phyloP scores from a whole-genome alignment of 2,888 invertebrate species.

The Theodoxus fluviatilis region DNA sequence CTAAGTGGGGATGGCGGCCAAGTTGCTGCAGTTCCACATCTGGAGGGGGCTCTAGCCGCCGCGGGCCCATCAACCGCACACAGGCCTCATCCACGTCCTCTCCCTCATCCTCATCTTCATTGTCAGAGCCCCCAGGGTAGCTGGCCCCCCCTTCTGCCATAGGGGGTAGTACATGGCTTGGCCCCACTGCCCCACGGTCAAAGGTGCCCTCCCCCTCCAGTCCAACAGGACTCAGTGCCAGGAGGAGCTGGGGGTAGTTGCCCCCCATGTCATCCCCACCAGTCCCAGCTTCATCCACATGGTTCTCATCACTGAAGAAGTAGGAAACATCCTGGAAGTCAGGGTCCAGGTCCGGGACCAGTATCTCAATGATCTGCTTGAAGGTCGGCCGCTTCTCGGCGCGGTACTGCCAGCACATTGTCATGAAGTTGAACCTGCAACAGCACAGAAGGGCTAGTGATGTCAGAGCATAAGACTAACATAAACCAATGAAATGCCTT shows the following conservation, averaged over 20 bases:
- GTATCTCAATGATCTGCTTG: conserved; percentile 74
- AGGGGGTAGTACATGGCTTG: too few relatives aligned
- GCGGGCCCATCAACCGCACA: too few relatives aligned
- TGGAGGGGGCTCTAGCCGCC: too few relatives aligned
- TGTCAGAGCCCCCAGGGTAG: conserved; percentile 15
- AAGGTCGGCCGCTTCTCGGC: conserved; percentile 83
- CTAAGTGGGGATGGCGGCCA: too few relatives aligned
- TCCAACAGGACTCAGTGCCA: too few relatives aligned
- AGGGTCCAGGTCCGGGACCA: conserved; percentile 75
- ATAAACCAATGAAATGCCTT: neutral
- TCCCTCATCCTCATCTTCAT: conserved; percentile 36
- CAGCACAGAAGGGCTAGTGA: neutral
- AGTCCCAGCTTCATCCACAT: conserved; percentile 25
- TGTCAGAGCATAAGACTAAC: neutral
- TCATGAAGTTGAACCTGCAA: conserved; percentile 82
- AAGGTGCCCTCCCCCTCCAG: too few relatives aligned
- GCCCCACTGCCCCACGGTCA: too few relatives aligned
- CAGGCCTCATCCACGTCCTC: conserved; percentile 35
- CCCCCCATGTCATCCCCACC: neutral
- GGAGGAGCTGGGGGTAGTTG: neutral
- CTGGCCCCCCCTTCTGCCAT: neutral
- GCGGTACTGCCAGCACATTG: conserved; percentile 88
- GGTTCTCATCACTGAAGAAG: conserved; percentile 63
- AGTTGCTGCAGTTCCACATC: too few relatives aligned
- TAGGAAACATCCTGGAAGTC: conserved; percentile 74